A percentile compares a stretch with the other conserved stretches of the same genome.
Conservation (phyloP, 2,113 vertebrate species). For the Brachyhypopomus occidentalis region DNA sequence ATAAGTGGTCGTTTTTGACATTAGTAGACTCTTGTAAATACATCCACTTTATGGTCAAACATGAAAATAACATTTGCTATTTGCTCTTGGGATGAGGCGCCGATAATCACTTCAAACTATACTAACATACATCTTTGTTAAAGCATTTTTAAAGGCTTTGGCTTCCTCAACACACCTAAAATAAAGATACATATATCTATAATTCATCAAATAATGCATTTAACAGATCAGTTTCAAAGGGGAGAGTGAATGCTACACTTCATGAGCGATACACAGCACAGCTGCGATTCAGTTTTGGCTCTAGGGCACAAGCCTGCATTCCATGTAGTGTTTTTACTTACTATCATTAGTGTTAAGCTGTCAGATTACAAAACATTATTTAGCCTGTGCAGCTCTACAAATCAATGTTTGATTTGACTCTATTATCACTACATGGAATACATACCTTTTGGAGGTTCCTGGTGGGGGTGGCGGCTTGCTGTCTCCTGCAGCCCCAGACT, state of each 20-base stretch:
- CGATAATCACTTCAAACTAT: background rate
- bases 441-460: background rate
- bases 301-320: background rate
- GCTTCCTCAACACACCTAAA: background rate
- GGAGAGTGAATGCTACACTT: background rate
- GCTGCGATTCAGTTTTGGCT: conserved; percentile 15
- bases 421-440: conserved; percentile 17
- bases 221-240: conserved; percentile 13
- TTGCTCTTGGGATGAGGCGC: background rate
- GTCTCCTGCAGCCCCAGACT: conserved; percentile 22
- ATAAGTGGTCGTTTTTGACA: conserved; percentile 48
- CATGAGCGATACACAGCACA: conserved; percentile 1
- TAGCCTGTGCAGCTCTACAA: conserved; percentile 18
- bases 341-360: conserved; percentile 29
- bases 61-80: background rate
- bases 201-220: background rate
- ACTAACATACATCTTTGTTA: no score
- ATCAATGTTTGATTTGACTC: conserved; percentile 17
- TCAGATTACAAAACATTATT: conserved; percentile 26
- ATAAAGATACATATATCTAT: background rate
- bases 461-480: background rate
- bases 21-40: conserved; percentile 24
- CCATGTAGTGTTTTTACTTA: conserved; percentile 4
- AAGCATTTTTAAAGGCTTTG: background rate
- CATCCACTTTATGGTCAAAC: background rate